A percentile compares a stretch with the other conserved stretches of the same genome.
These are phyloP conservation scores for Empis livida DNA, from an alignment of 2,888 invertebrate genomes.

Conservation along the genomic window DNA sequence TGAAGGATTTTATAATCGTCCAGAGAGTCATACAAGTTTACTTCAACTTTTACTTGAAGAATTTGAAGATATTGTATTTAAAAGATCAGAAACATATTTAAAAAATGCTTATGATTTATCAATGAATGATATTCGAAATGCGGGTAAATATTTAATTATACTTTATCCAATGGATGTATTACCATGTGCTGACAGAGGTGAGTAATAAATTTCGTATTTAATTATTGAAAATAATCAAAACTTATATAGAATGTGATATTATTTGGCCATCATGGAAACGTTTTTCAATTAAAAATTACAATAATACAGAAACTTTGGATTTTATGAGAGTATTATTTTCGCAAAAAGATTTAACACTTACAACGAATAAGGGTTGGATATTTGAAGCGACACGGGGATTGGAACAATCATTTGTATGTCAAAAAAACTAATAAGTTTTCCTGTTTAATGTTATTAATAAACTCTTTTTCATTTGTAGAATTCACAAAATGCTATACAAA, in stretches of 20 bases:
- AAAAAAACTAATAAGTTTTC: not conserved
- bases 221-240: not conserved
- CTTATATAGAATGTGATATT: slow-evolving; percentile 22
- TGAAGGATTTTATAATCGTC: slow-evolving; percentile 29
- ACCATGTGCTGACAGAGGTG: slow-evolving; percentile 31
- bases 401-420: slow-evolving; percentile 24
- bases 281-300: slow-evolving; percentile 27
- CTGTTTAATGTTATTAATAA: not conserved
- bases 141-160: slow-evolving; percentile 43
- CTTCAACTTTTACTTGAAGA: slow-evolving; percentile 39
- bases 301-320: slow-evolving; percentile 25
- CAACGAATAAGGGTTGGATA: slow-evolving; percentile 22
- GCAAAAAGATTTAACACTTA: slow-evolving; percentile 18
- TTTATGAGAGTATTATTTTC: slow-evolving; percentile 30
- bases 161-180: slow-evolving; percentile 38
- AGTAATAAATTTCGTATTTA: slow-evolving; percentile 22
- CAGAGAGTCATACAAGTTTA: slow-evolving; percentile 38
- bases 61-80: slow-evolving; percentile 38
- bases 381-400: slow-evolving; percentile 27
- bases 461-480: slow-evolving; percentile 15
- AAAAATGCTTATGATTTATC: slow-evolving; percentile 39
- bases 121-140: slow-evolving; percentile 43
- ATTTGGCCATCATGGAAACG: slow-evolving; percentile 30
- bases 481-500: slow-evolving; percentile 20
- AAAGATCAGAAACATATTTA: slow-evolving; percentile 25